These are phyloP conservation scores for Sebastes vulpes DNA, from an alignment of 2,797 vertebrate genomes.

Conservation along the genomic window DNA sequence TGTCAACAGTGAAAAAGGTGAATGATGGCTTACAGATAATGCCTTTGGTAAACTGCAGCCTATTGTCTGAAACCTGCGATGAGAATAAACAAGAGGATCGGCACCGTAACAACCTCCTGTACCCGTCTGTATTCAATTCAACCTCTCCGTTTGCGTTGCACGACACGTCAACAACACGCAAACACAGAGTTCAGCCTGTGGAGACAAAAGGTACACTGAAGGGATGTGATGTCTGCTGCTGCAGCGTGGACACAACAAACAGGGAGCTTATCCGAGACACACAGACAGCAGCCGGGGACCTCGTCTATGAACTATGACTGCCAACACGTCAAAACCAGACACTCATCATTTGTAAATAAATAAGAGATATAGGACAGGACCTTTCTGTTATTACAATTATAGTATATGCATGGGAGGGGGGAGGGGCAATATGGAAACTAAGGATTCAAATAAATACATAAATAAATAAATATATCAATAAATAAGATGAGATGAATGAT, in stretches of 20 bases:
- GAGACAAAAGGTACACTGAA: constrained; percentile 34
- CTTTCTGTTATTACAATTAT: constrained; percentile 20
- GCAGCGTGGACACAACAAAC: constrained; percentile 38
- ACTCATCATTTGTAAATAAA: constrained; percentile 52
- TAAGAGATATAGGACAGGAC: constrained; percentile 25
- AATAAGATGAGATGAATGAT: constrained; percentile 52
- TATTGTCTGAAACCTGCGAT: constrained; percentile 40
- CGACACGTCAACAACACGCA: constrained; percentile 9
- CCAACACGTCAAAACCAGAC: constrained; percentile 46
- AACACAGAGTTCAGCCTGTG: background rate
- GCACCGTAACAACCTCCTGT: background rate
- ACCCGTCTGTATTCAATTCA: constrained; percentile 42
- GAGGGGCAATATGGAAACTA: background rate
- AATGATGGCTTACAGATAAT: constrained; percentile 28
- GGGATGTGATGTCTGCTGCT: constrained; percentile 9
- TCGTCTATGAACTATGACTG: constrained; percentile 40
- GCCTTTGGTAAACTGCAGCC: constrained; percentile 40
- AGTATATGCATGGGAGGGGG: background rate
- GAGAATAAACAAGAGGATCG: constrained; percentile 38
- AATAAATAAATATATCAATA: constrained; percentile 55
- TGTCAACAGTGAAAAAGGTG: constrained; percentile 11
- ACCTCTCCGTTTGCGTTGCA: constrained; percentile 4
- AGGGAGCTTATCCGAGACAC: constrained; percentile 34
- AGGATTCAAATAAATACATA: constrained; percentile 34
- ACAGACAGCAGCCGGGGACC: constrained; percentile 38